Percentiles rank a stretch among this genome's conserved stretches.
These are phyloP conservation scores for Siniperca knerii DNA, from an alignment of 2,113 vertebrate genomes.

Conservation along the genomic window DNA sequence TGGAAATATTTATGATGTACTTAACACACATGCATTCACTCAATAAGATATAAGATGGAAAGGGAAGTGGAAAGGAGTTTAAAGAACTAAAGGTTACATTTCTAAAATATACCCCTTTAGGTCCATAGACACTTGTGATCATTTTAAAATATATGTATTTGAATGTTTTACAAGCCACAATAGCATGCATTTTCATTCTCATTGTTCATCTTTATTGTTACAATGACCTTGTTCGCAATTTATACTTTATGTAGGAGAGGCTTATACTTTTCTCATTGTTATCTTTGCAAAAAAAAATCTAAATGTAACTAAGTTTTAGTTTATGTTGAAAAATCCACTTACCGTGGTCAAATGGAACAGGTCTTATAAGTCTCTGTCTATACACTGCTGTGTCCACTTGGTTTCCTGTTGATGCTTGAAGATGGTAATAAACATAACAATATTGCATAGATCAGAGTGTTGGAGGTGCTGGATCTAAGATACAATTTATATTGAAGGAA, in stretches of 20 bases:
- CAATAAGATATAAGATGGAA: background rate
- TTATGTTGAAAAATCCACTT: too few species aligned
- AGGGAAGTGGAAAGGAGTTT: too few species aligned
- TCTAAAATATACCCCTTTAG: background rate
- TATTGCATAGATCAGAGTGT: background rate
- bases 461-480: too few species aligned
- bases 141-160: background rate
- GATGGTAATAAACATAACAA: background rate
- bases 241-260: background rate
- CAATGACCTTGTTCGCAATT: background rate
- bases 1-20: conserved; percentile 16
- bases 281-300: too few species aligned
- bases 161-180: background rate
- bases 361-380: background rate
- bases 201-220: background rate
- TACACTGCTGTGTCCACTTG: too few species aligned
- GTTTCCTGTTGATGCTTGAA: too few species aligned
- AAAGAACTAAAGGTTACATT: background rate
- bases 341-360: background rate
- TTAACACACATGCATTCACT: background rate
- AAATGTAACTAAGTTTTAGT: too few species aligned
- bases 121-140: background rate
- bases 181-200: background rate
- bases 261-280: too few species aligned
- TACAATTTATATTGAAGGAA: too few species aligned